phyloP scores from a whole-genome alignment of 2,888 invertebrate species.

The Suillia variegata region DNA sequence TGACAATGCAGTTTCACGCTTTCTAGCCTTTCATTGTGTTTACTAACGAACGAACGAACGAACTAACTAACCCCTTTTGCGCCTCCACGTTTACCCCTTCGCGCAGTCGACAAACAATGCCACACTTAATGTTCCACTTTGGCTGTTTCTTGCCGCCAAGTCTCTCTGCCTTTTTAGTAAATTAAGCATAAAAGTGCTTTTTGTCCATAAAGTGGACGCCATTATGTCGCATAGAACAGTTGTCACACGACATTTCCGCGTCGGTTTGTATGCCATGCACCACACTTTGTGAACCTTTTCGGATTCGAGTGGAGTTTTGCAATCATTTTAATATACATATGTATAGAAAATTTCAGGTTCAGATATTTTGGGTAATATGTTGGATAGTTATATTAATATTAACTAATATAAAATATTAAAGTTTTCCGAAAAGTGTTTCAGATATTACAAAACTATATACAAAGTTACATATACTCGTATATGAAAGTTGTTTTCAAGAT shows the following conservation, averaged over 20 bases:
- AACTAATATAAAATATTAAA: too few species aligned
- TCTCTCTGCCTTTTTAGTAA: constrained; percentile 52
- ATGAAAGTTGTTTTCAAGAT: too few species aligned
- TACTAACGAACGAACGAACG: background rate
- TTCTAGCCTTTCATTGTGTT: background rate
- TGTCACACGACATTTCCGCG: constrained; percentile 31
- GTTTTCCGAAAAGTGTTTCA: too few species aligned
- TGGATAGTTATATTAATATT: too few species aligned
- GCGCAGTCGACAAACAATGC: too few species aligned
- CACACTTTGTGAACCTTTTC: constrained; percentile 38
- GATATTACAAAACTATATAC: too few species aligned
- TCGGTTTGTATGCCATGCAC: constrained; percentile 29
- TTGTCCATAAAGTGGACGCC: constrained; percentile 48
- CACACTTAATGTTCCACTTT: background rate
- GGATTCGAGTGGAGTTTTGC: too few species aligned
- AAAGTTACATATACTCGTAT: too few species aligned
- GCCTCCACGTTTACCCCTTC: too few species aligned
- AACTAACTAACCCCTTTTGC: background rate
- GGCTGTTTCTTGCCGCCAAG: background rate
- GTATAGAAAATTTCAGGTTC: too few species aligned
- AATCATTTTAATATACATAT: too few species aligned
- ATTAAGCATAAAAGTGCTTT: constrained; percentile 54
- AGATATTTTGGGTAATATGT: too few species aligned
- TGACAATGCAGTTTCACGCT: constrained; percentile 6
- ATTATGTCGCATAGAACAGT: constrained; percentile 46